Evolutionary conservation across 2,888 invertebrate genomes (phyloP).

Genomic region (Matsumyia berberina): DNA sequence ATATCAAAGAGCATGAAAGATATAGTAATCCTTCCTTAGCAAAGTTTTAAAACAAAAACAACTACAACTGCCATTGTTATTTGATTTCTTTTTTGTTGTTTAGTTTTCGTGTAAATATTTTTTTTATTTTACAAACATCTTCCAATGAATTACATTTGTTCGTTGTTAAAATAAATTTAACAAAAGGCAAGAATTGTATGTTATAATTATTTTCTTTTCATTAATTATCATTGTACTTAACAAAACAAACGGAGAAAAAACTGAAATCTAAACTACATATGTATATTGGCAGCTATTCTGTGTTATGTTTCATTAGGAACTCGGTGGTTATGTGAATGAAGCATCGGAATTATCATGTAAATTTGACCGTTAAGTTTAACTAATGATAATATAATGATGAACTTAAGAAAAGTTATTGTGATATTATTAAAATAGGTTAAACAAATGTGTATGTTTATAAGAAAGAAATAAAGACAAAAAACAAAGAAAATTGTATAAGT

Average conservation of each 20-base stretch:
- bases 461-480: conserved; percentile 34
- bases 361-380: conserved; percentile 66
- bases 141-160: background rate
- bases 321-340: conserved; percentile 21
- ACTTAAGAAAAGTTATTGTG: conserved; percentile 75
- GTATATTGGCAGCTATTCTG: conserved; percentile 34
- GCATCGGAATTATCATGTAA: conserved; percentile 37
- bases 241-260: conserved; percentile 14
- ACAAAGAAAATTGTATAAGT: background rate
- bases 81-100: conserved; percentile 2
- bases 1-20: background rate
- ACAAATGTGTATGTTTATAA: conserved; percentile 63
- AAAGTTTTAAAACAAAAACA: conserved; percentile 9
- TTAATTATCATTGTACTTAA: conserved; percentile 52
- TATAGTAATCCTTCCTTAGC: conserved; percentile 8
- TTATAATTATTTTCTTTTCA: conserved; percentile 2
- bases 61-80: conserved; percentile 35
- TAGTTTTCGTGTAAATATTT: conserved; percentile 20
- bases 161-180: background rate
- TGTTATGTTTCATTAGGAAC: conserved; percentile 39
- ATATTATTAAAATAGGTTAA: conserved; percentile 74
- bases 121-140: background rate
- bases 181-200: conserved; percentile 19
- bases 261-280: background rate
- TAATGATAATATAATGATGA: conserved; percentile 72